Evolutionary conservation across 2,888 invertebrate genomes (phyloP).

Genomic region (Chesias legatella): DNA sequence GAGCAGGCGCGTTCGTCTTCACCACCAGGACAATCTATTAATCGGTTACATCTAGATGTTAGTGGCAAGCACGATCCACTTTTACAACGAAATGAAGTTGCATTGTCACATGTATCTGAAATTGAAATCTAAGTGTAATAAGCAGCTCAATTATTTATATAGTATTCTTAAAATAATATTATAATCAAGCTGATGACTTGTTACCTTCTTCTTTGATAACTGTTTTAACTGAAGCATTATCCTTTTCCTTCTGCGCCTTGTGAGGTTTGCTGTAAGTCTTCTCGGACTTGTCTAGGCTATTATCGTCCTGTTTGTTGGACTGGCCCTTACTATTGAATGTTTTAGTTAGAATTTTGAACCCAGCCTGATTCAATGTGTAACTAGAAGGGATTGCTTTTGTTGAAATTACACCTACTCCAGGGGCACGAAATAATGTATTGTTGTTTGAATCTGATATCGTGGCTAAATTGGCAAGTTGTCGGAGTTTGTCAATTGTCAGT

Average conservation of each 20-base stretch:
- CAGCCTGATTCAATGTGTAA: conserved; percentile 82
- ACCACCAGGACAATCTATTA: conserved; percentile 85
- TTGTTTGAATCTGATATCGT: conserved; percentile 77
- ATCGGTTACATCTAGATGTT: conserved; percentile 85
- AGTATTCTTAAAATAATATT: too few species aligned
- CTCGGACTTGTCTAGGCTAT: conserved; percentile 59
- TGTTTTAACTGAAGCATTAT: conserved; percentile 36
- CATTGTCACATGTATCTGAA: conserved; percentile 66
- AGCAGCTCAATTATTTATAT: too few species aligned
- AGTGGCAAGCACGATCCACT: conserved; percentile 83
- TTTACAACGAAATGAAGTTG: conserved; percentile 80
- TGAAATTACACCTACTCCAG: conserved; percentile 76
- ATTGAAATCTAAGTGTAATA: conserved; percentile 8
- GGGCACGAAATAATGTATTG: conserved; percentile 68
- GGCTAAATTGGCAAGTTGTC: conserved; percentile 78
- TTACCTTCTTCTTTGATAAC: conserved; percentile 50
- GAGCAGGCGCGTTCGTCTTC: conserved; percentile 87
- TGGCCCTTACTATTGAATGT: conserved; percentile 79
- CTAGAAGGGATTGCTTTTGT: conserved; percentile 82
- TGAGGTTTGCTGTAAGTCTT: conserved; percentile 55
- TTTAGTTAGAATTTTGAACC: conserved; percentile 84
- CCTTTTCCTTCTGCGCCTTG: conserved; percentile 52
- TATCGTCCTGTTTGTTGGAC: conserved; percentile 67
- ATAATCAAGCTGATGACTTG: not conserved
- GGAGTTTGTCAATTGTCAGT: conserved; percentile 70